A percentile compares a stretch with the other conserved stretches of the same genome.
These are phyloP conservation scores for Enteromius mattozi DNA, from an alignment of 2,797 vertebrate species.

Conservation along the genomic window DNA sequence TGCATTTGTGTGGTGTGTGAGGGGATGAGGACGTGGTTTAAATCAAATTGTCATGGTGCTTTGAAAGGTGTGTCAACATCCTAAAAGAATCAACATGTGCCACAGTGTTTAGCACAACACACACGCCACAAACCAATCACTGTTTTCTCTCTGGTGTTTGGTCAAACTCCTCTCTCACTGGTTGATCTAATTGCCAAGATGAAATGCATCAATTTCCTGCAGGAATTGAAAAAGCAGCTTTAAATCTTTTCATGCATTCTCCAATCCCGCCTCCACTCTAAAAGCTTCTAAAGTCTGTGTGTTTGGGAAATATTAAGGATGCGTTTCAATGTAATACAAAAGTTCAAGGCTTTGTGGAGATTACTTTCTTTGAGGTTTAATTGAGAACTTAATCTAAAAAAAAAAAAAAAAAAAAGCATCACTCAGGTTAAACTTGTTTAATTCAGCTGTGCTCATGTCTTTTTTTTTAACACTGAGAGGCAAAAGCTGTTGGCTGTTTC, in stretches of 20 bases:
- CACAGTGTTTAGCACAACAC: constrained; percentile 30
- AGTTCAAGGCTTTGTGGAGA: constrained; percentile 4
- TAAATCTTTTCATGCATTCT: constrained; percentile 41
- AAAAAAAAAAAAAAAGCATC: background rate
- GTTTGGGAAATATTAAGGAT: constrained; percentile 20
- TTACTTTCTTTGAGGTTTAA: background rate
- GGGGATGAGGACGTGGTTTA: background rate
- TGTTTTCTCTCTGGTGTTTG: constrained; percentile 47
- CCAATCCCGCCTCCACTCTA: background rate
- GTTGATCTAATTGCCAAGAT: constrained; percentile 54
- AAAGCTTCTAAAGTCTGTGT: constrained; percentile 29
- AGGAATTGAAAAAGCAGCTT: constrained; percentile 49
- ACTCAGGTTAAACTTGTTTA: background rate
- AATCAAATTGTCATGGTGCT: background rate
- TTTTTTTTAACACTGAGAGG: background rate
- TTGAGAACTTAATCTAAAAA: background rate
- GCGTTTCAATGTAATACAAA: constrained; percentile 18
- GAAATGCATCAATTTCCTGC: constrained; percentile 48
- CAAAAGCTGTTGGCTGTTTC: background rate
- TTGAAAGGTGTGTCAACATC: constrained; percentile 31
- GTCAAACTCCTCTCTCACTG: constrained; percentile 17
- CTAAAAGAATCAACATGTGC: constrained; percentile 5
- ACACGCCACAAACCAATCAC: constrained; percentile 45
- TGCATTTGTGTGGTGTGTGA: background rate
- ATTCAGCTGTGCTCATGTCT: background rate